Base-by-base conservation (phyloP, 2,888 invertebrate species). In the Aleiodes leptofemur region DNA sequence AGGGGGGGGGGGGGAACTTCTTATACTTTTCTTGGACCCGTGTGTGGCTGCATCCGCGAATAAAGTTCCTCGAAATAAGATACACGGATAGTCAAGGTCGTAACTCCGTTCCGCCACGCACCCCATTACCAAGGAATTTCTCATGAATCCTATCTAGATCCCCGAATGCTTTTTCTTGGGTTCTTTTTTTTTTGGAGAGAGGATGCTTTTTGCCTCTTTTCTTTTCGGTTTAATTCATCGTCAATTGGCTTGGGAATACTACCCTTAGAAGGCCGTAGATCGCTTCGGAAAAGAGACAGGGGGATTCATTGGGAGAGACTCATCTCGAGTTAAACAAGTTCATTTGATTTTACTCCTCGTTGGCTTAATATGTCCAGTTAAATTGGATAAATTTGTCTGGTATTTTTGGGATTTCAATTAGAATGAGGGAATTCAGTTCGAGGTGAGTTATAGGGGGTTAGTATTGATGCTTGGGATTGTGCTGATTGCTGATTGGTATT, bases 11-110 rank as follows among this genome's bases (percentile, higher is more conserved):
- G 48, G 7, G 16, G 64, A 16, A 23, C 16, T 64, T 43, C 43
- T 64, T 48, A 64, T 64, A 48, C 64, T 64, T 61, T 61, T 64
- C 66, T 72, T 72, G 78, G 80, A 78, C 77, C 77, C 77, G 79
- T 74, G 77, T 64, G 64, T 64, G 64, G 43, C 48, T 48, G 64
- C 43, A 64, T 64, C 74, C 78, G 81, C 79, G 79, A 82, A 83
- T 85, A 80, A 83, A 82, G 79, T 82, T 81, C 80, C 82, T 77
- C 80, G 86, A 83, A 84, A 86, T 82, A 82, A 82, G 83, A 86
- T 84, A 85, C 84, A 83, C 72, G 78, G 81, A 83, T 81, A 80
- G 77, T 80, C 85, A 82, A 83, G 82, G 82, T 84, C 84, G 83
- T 85, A 85, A 85, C 83, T 85, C 80, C 72, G 77, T 72, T 80